Percentiles rank a stretch among this genome's conserved stretches.
These are phyloP conservation scores for Peucedramus taeniatus DNA, from an alignment of 2,113 vertebrate species.

Conservation along the genomic window DNA sequence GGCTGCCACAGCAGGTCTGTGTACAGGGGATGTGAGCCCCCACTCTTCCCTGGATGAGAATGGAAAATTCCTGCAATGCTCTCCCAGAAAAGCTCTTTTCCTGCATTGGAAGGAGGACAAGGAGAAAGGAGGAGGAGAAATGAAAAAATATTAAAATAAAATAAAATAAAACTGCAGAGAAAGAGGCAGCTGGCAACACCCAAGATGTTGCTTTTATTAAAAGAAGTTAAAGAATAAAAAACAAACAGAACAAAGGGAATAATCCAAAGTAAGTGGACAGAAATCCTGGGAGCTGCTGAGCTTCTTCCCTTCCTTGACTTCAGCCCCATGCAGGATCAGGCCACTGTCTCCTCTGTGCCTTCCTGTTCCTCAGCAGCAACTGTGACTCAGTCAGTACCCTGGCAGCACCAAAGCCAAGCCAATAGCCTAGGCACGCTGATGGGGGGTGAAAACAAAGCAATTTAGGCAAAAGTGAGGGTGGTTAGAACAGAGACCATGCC, in stretches of 20 bases:
- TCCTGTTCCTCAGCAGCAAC: not conserved
- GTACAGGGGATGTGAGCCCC: not conserved
- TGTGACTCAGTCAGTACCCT: not conserved
- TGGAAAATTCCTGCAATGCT: not conserved
- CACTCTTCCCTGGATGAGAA: not conserved
- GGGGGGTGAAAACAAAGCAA: not conserved
- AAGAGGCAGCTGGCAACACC: not conserved
- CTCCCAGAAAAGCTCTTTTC: not conserved
- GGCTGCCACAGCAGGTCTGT: not conserved
- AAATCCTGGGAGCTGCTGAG: not conserved
- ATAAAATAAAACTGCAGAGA: not conserved
- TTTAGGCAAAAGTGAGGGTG: not conserved
- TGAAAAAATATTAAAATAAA: not conserved
- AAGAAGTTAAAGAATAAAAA: not conserved
- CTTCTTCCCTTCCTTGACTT: not conserved
- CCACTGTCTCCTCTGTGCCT: not conserved
- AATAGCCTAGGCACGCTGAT: fast-evolving
- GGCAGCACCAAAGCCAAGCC: not conserved
- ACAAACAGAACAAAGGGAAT: not conserved
- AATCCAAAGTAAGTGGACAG: not conserved
- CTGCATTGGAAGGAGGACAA: not conserved
- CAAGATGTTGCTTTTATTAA: not conserved
- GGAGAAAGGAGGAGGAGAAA: not conserved
- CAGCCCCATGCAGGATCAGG: not conserved
- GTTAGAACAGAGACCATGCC: slow-evolving; percentile 47